Conservation (phyloP, 2,113 vertebrate genomes). For the Dasyprocta punctata region DNA sequence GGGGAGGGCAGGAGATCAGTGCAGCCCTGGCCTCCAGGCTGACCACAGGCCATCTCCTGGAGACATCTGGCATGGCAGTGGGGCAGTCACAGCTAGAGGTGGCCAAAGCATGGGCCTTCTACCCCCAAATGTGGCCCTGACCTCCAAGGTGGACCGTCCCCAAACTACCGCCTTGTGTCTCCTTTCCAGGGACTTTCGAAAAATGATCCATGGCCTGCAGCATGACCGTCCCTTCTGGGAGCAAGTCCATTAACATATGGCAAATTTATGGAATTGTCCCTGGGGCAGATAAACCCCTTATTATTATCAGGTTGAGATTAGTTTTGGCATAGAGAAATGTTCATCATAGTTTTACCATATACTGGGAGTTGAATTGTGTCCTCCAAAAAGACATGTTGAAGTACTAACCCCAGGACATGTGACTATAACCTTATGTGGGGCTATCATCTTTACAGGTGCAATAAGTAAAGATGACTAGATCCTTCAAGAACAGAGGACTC, state of each 20-base stretch:
- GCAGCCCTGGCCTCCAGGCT: slow-evolving; percentile 56
- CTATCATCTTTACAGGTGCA: background rate
- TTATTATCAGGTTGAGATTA: background rate
- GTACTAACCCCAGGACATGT: background rate
- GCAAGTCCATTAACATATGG: background rate
- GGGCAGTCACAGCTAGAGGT: background rate
- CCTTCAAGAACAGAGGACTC: background rate
- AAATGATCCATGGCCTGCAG: background rate
- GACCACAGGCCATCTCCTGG: slow-evolving; percentile 58
- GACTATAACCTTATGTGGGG: background rate
- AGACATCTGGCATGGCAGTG: slow-evolving; percentile 74
- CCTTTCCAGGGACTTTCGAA: background rate
- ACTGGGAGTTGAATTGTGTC: background rate
- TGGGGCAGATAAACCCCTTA: background rate
- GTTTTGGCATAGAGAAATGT: background rate
- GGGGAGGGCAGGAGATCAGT: slow-evolving; percentile 65
- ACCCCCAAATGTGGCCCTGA: background rate
- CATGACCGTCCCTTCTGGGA: background rate
- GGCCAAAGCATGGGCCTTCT: background rate
- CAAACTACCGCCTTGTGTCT: background rate
- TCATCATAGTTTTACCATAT: background rate
- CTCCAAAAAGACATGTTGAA: background rate
- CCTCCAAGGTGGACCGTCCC: background rate
- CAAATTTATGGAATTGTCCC: background rate
- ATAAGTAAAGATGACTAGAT: background rate